These are phyloP conservation scores for Crocodylus rhombifer DNA, from an alignment of 2,797 vertebrate genomes.

Conservation along the genomic window DNA sequence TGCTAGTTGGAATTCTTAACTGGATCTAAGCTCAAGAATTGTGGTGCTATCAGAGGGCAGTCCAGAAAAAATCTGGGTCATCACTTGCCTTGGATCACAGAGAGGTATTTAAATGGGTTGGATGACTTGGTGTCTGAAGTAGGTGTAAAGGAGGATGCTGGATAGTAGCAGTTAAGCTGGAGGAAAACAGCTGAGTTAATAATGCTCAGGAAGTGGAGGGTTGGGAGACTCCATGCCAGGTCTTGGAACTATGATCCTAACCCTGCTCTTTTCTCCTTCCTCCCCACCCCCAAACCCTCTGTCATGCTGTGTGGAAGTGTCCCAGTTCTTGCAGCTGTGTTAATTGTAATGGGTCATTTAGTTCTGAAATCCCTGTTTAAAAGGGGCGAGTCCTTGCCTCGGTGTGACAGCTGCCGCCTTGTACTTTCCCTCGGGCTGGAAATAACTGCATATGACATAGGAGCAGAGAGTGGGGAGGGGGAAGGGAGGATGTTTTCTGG, in stretches of 20 bases:
- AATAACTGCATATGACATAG: conserved; percentile 76
- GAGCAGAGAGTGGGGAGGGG: conserved; percentile 47
- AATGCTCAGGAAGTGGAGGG: neutral
- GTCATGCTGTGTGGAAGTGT: conserved; percentile 59
- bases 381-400: conserved; percentile 63
- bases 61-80: neutral
- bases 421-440: conserved; percentile 76
- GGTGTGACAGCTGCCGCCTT: conserved; percentile 71
- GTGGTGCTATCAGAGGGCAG: rapidly evolving
- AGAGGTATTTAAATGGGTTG: neutral
- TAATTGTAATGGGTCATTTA: conserved; percentile 79
- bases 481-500: conserved; percentile 62
- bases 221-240: neutral
- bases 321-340: conserved; percentile 77
- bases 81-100: neutral
- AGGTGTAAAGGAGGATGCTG: neutral
- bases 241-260: neutral
- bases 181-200: conserved; percentile 13
- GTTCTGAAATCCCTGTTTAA: conserved; percentile 73
- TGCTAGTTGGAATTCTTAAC: neutral
- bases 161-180: neutral
- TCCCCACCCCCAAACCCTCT: conserved; percentile 41
- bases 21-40: neutral
- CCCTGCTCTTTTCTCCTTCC: conserved; percentile 10
- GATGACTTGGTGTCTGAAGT: neutral